Percentiles rank a stretch among this genome's conserved stretches.
These are phyloP conservation scores for Macquaria ambigua DNA, from an alignment of 2,113 vertebrate species.

Conservation along the genomic window DNA sequence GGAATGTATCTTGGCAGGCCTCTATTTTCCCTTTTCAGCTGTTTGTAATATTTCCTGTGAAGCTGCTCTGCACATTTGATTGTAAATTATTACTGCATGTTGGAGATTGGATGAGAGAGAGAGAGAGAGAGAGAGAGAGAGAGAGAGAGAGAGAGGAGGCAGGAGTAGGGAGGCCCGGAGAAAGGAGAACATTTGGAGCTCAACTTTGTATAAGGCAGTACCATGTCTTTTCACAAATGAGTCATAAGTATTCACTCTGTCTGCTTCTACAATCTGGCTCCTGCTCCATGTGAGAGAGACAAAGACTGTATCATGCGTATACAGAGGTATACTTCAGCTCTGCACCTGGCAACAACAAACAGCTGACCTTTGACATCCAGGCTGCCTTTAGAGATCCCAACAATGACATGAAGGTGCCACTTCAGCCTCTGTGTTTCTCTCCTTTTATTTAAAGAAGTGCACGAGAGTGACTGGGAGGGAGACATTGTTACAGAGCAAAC, in stretches of 20 bases:
- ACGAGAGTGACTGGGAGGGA: neutral
- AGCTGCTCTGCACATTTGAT: conserved; percentile 59
- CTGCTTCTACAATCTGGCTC: neutral
- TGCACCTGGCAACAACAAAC: conserved; percentile 36
- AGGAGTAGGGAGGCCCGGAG: conserved; percentile 24
- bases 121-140: conserved; percentile 2
- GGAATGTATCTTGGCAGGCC: conserved; percentile 54
- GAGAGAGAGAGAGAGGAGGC: conserved; percentile 12
- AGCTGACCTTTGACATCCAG: conserved; percentile 28
- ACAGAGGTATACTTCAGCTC: neutral
- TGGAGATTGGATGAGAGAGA: conserved; percentile 24
- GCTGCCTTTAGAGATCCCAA: neutral
- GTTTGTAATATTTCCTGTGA: conserved; percentile 62
- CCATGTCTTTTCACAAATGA: neutral
- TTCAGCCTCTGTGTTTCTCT: neutral
- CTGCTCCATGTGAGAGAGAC: neutral
- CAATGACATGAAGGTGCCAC: neutral
- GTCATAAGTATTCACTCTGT: neutral
- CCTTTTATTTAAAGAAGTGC: neutral
- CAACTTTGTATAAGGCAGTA: neutral
- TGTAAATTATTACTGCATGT: conserved; percentile 56
- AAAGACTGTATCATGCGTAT: too few species aligned
- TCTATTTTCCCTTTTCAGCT: conserved; percentile 61
- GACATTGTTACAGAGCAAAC: conserved; percentile 20
- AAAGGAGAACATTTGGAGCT: conserved; percentile 30